phyloP scores from a whole-genome alignment of 2,113 vertebrate species.

The Gopherus evgoodei region DNA sequence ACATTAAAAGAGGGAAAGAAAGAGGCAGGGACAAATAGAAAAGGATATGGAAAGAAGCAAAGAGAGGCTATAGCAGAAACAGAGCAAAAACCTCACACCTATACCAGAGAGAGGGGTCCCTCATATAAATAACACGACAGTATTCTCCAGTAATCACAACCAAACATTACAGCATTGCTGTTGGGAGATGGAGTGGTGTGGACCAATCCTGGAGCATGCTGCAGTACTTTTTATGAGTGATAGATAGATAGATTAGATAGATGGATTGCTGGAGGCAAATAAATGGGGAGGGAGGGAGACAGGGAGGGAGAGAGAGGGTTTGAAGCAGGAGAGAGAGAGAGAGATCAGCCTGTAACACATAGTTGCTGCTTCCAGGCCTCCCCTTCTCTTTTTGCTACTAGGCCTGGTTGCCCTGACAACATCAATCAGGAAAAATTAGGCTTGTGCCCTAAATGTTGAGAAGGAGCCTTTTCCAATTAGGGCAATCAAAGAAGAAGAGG shows the following conservation, averaged over 20 bases:
- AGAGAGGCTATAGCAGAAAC: background rate
- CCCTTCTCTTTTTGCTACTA: constrained; percentile 25
- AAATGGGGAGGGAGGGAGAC: background rate
- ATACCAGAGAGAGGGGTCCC: background rate
- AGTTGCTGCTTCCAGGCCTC: background rate
- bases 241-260: background rate
- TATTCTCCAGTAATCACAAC: background rate
- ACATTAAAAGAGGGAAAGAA: background rate
- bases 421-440: background rate
- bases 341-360: background rate
- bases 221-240: background rate
- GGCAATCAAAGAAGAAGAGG: background rate
- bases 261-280: background rate
- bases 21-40: background rate
- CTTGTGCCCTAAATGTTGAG: background rate
- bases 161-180: background rate
- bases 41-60: background rate
- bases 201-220: background rate
- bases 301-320: background rate
- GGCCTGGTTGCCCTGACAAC: constrained; percentile 44
- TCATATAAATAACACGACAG: background rate
- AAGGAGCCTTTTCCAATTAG: background rate
- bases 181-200: background rate
- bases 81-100: rapidly evolving
- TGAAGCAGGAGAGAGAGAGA: background rate